Percentiles rank a stretch among this genome's conserved stretches.
These are phyloP conservation scores for Falco biarmicus DNA, from an alignment of 2,797 vertebrate species.

Conservation along the genomic window DNA sequence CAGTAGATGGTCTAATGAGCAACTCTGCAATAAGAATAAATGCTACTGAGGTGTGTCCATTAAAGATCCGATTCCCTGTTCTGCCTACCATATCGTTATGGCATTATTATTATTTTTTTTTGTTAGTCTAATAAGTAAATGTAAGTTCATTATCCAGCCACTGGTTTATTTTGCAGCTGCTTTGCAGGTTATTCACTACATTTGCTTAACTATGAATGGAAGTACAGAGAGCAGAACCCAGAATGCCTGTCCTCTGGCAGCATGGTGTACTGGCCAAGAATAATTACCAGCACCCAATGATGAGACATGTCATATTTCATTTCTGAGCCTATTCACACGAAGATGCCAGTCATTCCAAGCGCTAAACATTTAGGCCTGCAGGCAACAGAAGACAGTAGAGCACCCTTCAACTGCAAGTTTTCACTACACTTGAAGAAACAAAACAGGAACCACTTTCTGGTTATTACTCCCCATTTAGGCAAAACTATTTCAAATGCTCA, in stretches of 20 bases:
- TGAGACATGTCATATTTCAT: background rate
- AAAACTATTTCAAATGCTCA: constrained; percentile 60
- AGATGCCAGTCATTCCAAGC: background rate
- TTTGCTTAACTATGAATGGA: background rate
- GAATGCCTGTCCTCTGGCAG: background rate
- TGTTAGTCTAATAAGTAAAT: background rate
- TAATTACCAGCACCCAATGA: background rate
- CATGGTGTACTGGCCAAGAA: background rate
- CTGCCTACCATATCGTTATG: background rate
- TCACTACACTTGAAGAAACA: background rate
- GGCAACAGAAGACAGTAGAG: background rate
- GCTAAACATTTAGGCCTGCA: background rate
- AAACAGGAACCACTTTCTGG: background rate
- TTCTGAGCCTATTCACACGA: background rate
- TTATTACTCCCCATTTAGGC: background rate
- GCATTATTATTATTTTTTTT: background rate
- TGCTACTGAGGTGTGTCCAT: background rate
- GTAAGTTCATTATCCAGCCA: background rate
- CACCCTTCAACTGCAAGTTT: background rate
- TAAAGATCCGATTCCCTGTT: background rate
- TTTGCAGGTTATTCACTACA: background rate
- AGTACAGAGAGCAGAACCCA: constrained; percentile 14
- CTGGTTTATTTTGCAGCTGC: background rate
- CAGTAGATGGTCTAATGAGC: background rate
- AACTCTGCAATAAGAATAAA: background rate